Conservation (phyloP, 2,113 vertebrate species). For the Planiliza haematocheilus region DNA sequence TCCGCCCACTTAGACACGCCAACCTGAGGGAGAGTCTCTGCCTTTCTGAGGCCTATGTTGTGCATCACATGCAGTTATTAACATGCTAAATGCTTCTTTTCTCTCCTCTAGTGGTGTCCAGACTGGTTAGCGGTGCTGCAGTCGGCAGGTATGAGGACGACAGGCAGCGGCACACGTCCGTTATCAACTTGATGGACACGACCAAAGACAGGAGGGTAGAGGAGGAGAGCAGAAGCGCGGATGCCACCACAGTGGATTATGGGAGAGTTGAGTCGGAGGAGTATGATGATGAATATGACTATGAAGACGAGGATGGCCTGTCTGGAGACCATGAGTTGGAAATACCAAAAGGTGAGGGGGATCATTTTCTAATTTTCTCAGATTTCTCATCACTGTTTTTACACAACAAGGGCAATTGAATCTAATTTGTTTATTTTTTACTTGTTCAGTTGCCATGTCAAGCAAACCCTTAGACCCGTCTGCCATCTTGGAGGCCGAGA, state of each 20-base stretch:
- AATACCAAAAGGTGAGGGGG: constrained; percentile 73
- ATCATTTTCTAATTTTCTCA: not conserved
- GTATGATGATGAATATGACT: constrained; percentile 70
- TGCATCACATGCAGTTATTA: not conserved
- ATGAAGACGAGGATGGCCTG: constrained; percentile 68
- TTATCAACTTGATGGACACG: constrained; percentile 77
- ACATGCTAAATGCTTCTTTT: not conserved
- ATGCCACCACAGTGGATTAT: constrained; percentile 37
- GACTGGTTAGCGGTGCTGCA: constrained; percentile 73
- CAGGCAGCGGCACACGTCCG: constrained; percentile 74
- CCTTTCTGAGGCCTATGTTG: not conserved
- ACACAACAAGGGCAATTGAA: too few species aligned
- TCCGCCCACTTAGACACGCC: constrained; percentile 61
- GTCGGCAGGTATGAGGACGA: constrained; percentile 78
- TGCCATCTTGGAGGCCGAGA: constrained; percentile 58
- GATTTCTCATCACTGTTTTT: not conserved
- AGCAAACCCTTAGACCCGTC: constrained; percentile 88
- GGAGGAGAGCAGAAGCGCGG: constrained; percentile 51
- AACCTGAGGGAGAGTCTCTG: constrained; percentile 5
- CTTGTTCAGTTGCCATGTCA: constrained; percentile 87
- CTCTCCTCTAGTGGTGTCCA: constrained; percentile 67
- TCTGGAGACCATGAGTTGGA: constrained; percentile 77
- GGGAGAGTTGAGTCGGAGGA: constrained; percentile 55
- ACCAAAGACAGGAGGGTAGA: constrained; percentile 60
- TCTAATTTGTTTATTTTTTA: not conserved